A percentile compares a stretch with the other conserved stretches of the same genome.
Conservation (phyloP, 2,113 vertebrate species). For the Perca flavescens region DNA sequence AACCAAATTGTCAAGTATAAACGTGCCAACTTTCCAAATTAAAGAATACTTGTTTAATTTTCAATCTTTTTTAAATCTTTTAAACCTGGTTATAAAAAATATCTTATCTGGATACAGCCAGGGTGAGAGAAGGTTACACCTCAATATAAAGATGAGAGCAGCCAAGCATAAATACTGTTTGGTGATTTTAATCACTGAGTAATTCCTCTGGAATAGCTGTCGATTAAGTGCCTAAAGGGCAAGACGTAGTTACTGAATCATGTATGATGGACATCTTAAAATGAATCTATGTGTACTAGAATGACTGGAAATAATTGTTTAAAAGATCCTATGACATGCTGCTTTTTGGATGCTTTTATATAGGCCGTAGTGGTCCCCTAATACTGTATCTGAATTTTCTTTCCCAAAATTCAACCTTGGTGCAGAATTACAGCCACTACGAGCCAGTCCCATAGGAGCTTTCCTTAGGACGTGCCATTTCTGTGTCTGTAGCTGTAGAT, state of each 20-base stretch:
- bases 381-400: too few relatives aligned
- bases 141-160: slow-evolving; percentile 2
- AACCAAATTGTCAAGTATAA: background rate
- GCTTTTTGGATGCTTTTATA: too few relatives aligned
- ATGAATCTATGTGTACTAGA: background rate
- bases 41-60: background rate
- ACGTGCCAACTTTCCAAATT: background rate
- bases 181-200: background rate
- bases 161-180: background rate
- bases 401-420: too few relatives aligned
- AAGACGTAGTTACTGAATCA: background rate
- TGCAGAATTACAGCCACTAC: too few relatives aligned
- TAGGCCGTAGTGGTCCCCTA: too few relatives aligned
- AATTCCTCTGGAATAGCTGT: background rate
- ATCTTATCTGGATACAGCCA: background rate
- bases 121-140: background rate
- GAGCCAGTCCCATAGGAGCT: too few relatives aligned
- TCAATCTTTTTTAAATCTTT: background rate
- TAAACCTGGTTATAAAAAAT: background rate
- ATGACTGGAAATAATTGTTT: background rate
- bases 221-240: background rate
- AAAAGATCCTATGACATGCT: too few relatives aligned
- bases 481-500: too few relatives aligned
- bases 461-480: too few relatives aligned
- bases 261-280: background rate